Evolutionary conservation across 2,888 invertebrate species (phyloP).

Genomic region (Heliconius ethilla): DNA sequence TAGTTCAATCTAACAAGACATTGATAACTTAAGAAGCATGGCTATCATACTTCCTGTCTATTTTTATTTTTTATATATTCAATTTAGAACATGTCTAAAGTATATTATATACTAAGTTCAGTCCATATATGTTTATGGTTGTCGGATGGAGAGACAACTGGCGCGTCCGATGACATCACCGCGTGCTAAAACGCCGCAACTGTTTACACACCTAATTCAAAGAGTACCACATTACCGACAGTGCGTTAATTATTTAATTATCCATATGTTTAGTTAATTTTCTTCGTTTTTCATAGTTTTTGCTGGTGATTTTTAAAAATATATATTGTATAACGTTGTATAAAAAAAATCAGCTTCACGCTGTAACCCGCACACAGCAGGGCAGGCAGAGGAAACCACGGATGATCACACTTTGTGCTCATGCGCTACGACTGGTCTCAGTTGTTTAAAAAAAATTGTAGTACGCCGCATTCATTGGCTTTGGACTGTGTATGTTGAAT

Average conservation of each 20-base stretch:
- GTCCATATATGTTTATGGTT: constrained; percentile 54
- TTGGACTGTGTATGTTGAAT: constrained; percentile 52
- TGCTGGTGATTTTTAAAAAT: background rate
- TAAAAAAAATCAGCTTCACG: too few species aligned
- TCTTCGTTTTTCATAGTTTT: background rate
- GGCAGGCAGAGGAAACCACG: too few species aligned
- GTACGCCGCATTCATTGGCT: constrained; percentile 29
- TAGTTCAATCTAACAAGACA: background rate
- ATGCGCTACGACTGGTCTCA: background rate
- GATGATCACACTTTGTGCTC: too few species aligned
- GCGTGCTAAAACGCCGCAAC: constrained; percentile 45
- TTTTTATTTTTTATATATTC: too few species aligned
- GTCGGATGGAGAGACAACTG: constrained; percentile 42
- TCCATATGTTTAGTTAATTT: constrained; percentile 47
- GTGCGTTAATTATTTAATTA: constrained; percentile 48
- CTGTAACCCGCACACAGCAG: too few species aligned
- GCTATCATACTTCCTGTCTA: background rate
- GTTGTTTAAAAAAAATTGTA: background rate
- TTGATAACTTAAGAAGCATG: background rate
- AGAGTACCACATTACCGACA: constrained; percentile 53
- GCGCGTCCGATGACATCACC: constrained; percentile 64
- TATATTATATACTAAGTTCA: background rate
- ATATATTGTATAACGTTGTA: too few species aligned
- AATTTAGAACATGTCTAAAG: background rate
- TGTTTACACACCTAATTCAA: constrained; percentile 60